Base-by-base conservation (phyloP, 2,888 invertebrate genomes). In the Lasioglossum lativentre region DNA sequence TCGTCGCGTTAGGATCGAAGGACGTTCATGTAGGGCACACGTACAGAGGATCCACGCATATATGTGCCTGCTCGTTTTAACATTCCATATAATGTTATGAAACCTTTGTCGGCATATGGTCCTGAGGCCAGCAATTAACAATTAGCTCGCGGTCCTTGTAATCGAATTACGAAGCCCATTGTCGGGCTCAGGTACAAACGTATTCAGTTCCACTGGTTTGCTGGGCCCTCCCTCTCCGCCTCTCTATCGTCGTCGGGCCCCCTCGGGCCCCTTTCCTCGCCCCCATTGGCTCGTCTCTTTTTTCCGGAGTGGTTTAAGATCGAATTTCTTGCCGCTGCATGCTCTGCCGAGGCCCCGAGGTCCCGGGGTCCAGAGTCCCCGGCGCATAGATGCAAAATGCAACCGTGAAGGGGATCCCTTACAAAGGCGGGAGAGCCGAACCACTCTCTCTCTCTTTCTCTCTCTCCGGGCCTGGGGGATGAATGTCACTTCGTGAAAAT, bases 141-240 rank as follows among this genome's bases (percentile, higher is more conserved):
- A 95, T 95, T 95, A 95, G 94, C 94, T 91, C 95, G 95, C 95
- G 95, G 95, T 94, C 93, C 95, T 95, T 95, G 95, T 95, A 95
- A 95, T 95, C 95, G 94, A 95, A 95, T 95, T 95, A 95, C 95
- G 93, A 82, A 88, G 91, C 83, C 92, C 89, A 94, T 94, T 95
- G 95, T 95, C 95, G 95, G 95, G 91, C 87, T 90, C 94, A 93
- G 94, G 94, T 94, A 94, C 95, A 95, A 93, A 93, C 94, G 94
- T 95, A 95, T 95, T 95, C 92, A 93, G 88, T 95, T 95, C 93
- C 94, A 90, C 89, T 87, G 88, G 87, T 89, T n/a, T 90, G 90
- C 83, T 88, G 82, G 77, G 68, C 73, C 82, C 77, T 68, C 82
- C 78, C 75, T 88, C 74, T 78, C 80, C 78, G 75, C 80, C 80